These are phyloP conservation scores for Pteropus alecto DNA, from an alignment of 2,113 vertebrate species.

Conservation along the genomic window DNA sequence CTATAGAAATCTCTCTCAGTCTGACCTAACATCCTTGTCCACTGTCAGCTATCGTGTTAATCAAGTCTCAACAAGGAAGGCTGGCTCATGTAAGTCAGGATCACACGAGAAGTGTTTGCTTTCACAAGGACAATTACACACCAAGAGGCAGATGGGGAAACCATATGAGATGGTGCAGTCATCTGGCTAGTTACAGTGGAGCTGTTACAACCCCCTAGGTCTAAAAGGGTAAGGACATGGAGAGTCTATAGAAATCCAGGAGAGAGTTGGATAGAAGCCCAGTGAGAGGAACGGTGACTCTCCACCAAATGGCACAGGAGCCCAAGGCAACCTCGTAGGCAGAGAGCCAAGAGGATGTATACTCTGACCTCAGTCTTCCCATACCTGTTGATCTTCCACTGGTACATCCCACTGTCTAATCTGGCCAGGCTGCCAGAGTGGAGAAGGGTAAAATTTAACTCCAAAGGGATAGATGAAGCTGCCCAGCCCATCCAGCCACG, in stretches of 20 bases:
- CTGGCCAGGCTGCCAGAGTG: not conserved
- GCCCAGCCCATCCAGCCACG: not conserved
- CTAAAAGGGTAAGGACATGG: not conserved
- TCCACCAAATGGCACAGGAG: not conserved
- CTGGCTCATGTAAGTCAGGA: not conserved
- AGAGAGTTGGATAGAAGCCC: not conserved
- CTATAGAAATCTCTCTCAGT: too few relatives aligned
- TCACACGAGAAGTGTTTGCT: not conserved
- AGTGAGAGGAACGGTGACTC: not conserved
- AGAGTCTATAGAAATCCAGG: not conserved
- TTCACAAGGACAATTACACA: too few relatives aligned
- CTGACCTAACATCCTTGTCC: not conserved
- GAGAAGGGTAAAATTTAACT: not conserved
- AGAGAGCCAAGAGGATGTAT: not conserved
- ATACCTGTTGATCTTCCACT: not conserved
- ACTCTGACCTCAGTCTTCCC: not conserved
- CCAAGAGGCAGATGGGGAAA: not conserved
- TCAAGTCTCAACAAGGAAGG: not conserved
- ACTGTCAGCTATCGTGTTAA: not conserved
- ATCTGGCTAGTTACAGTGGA: not conserved
- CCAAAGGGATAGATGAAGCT: not conserved
- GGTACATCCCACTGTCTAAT: not conserved
- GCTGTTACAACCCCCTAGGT: not conserved
- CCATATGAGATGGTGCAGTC: fast-evolving
- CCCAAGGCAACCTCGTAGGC: not conserved